Conservation (phyloP, 2,113 vertebrate species). For the Casuarius casuarius region DNA sequence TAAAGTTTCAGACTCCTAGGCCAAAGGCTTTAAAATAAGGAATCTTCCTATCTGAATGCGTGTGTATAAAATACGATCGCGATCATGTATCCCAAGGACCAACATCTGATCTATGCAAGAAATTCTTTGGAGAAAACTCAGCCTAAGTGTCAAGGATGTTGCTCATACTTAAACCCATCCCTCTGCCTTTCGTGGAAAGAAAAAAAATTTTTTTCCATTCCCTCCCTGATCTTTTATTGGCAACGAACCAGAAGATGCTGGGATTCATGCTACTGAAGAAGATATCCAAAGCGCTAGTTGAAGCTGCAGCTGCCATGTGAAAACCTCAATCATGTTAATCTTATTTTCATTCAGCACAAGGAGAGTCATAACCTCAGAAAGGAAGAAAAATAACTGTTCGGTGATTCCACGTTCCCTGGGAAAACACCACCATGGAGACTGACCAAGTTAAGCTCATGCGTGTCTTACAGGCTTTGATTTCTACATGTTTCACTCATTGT, state of each 20-base stretch:
- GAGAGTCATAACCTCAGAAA: neutral
- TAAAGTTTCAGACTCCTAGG: neutral
- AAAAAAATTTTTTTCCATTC: neutral
- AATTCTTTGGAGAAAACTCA: neutral
- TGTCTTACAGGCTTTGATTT: neutral
- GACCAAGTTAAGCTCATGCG: neutral
- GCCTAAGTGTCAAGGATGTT: neutral
- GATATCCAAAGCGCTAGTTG: neutral
- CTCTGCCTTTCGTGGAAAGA: neutral
- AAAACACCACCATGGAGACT: neutral
- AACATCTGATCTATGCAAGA: neutral
- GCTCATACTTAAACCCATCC: neutral
- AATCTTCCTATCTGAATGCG: neutral
- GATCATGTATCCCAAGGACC: fast-evolving
- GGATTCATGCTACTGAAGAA: neutral
- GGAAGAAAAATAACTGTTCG: neutral
- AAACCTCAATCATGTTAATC: neutral
- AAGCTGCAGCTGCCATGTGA: neutral
- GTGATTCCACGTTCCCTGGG: neutral
- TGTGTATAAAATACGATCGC: neutral
- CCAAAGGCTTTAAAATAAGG: neutral
- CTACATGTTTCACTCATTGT: neutral
- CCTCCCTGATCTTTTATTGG: neutral
- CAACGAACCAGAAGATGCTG: neutral
- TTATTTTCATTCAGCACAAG: neutral